Conservation (phyloP, 1,140 invertebrate species). For the Cecropterus lyciades region DNA sequence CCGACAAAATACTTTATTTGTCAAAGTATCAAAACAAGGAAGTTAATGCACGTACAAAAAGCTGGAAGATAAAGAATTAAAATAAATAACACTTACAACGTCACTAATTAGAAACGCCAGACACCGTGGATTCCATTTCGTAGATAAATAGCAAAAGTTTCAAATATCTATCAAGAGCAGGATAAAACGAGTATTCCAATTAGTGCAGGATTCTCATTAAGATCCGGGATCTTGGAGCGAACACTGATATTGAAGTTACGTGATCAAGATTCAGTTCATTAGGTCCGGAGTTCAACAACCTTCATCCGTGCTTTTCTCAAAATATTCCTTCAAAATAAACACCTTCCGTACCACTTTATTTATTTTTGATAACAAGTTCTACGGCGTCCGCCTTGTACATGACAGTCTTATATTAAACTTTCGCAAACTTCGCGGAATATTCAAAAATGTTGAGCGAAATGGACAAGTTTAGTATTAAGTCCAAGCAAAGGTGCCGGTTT, state of each 20-base stretch:
- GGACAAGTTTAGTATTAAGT: slow-evolving; percentile 60
- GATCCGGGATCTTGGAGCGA: slow-evolving; percentile 63
- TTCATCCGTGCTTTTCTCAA: slow-evolving; percentile 3
- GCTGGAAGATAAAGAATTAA: not conserved
- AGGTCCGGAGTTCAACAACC: slow-evolving; percentile 19
- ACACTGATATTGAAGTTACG: slow-evolving; percentile 65
- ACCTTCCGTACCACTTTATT: slow-evolving; percentile 10
- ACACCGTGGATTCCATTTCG: slow-evolving; percentile 4
- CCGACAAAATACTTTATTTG: no score
- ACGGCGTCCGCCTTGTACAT: slow-evolving; percentile 29
- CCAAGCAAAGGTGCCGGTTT: slow-evolving; percentile 57
- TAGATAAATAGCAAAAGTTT: slow-evolving; percentile 20
- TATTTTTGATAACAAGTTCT: slow-evolving; percentile 36
- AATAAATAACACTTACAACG: slow-evolving; percentile 3
- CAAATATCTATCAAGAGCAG: slow-evolving; percentile 21
- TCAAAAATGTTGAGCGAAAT: slow-evolving; percentile 58
- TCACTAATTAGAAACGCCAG: slow-evolving; percentile 7
- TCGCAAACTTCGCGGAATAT: slow-evolving; percentile 46
- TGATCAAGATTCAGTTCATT: slow-evolving; percentile 68
- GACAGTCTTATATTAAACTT: slow-evolving; percentile 46
- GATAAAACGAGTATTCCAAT: slow-evolving; percentile 73
- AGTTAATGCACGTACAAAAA: not conserved
- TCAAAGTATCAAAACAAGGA: not conserved
- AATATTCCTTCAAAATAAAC: slow-evolving; percentile 20
- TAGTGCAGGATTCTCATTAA: slow-evolving; percentile 73